Evolutionary conservation across 2,888 invertebrate genomes (phyloP), one percentile per base, ranked within the genome.

Genomic region (Hedychridium roseum): DNA sequence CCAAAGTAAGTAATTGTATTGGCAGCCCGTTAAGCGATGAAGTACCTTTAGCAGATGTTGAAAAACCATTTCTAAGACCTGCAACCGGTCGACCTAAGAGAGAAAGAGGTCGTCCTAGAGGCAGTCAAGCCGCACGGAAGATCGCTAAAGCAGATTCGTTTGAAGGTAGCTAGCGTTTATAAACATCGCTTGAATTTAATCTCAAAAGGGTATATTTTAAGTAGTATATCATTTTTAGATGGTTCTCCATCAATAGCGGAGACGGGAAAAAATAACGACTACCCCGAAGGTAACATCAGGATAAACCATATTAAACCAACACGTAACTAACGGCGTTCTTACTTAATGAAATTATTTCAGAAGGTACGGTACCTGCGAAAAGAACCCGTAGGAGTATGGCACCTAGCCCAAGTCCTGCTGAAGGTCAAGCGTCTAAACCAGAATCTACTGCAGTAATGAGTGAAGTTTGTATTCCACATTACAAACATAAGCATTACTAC

Each of bases 371-470:
- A 54, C 79, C 70, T 27, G 57, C 51, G 2, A 78, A 78, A 58
- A 68, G 74, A 49, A 74, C 74, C 2, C 68, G 78, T 2, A 57
- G 78, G 35, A 78, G 73, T 54, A 69, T 72, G 66, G 70, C 62
- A 18, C 79, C 80, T 30, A 79, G 79, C 65, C 79, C 79, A 7
- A 80, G 74, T 57, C 80, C 79, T 35, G 76, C 75, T 1, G 79
- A 76, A 56, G 78, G 77, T 11, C 74, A 76, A 54, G 79, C 79
- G 18, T 77, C 79, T 2, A 79, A 77, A 37, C 80, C 80, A 9
- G 80, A 80, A 55, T 80, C 80, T 4, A 78, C 80, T 7, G 78
- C 79, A 15, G 71, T 78, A 44, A 68, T 76, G 38, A 73, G 68
- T 36, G 76, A 76, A 36, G 78, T 78, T 54, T 54, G 68, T 50